A percentile compares a stretch with the other conserved stretches of the same genome.
These are phyloP conservation scores for Horisme vitalbata DNA, from an alignment of 2,888 invertebrate genomes.

Conservation along the genomic window DNA sequence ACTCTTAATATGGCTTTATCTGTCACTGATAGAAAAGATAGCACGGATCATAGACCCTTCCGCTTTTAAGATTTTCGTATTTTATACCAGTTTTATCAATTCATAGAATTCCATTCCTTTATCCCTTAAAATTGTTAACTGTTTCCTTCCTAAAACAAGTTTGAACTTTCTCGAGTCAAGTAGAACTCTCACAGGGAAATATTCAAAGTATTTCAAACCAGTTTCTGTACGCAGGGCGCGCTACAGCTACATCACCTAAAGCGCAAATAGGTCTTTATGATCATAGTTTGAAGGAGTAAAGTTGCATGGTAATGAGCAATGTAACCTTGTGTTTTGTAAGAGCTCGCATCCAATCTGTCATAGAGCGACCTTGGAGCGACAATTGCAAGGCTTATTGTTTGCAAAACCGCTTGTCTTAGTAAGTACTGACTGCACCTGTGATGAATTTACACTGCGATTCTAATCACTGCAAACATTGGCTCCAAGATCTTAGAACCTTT, in stretches of 20 bases:
- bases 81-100: not conserved
- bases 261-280: slow-evolving; percentile 22
- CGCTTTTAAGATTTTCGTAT: not conserved
- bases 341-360: slow-evolving; percentile 44
- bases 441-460: slow-evolving; percentile 2
- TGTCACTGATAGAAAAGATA: not conserved
- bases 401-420: slow-evolving; percentile 33
- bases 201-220: slow-evolving; percentile 39
- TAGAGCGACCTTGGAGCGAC: slow-evolving; percentile 46
- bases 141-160: slow-evolving; percentile 31
- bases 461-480: not conserved
- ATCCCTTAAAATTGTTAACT: slow-evolving; percentile 19
- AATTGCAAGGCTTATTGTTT: slow-evolving; percentile 47
- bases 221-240: slow-evolving; percentile 25
- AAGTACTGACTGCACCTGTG: slow-evolving; percentile 28
- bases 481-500: too few species aligned
- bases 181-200: slow-evolving; percentile 31
- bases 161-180: slow-evolving; percentile 37
- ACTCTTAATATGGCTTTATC: slow-evolving; percentile 3
- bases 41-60: too few species aligned
- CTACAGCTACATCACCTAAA: slow-evolving; percentile 12
- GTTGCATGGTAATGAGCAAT: slow-evolving; percentile 12
- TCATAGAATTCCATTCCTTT: not conserved
- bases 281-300: slow-evolving; percentile 20
- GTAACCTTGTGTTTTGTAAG: slow-evolving; percentile 41